Evolutionary conservation across 2,888 invertebrate genomes (phyloP).

Genomic region (Drosophila lacicola): DNA sequence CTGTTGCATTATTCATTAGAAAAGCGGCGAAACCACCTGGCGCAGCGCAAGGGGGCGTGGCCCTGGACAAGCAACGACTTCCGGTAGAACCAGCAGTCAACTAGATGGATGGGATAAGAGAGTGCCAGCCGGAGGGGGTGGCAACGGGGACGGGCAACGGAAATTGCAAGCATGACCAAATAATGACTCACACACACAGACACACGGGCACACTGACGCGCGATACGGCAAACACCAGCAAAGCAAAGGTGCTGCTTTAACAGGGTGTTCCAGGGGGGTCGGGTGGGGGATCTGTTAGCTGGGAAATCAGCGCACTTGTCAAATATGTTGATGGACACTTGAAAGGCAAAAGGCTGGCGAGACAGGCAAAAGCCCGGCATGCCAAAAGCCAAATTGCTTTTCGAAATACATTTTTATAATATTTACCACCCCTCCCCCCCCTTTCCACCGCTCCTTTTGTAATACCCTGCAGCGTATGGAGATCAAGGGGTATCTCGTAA

Average conservation of each 20-base stretch:
- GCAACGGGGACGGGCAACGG: slow-evolving; percentile 39
- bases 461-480: slow-evolving; percentile 28
- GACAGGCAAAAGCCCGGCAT: slow-evolving; percentile 50
- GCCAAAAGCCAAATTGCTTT: slow-evolving; percentile 70
- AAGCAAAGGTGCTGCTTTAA: slow-evolving; percentile 30
- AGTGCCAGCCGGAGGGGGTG: neutral
- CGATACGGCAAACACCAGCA: slow-evolving; percentile 23
- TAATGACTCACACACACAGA: slow-evolving; percentile 61
- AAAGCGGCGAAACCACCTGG: slow-evolving; percentile 38
- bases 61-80: slow-evolving; percentile 43
- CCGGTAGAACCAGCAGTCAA: slow-evolving; percentile 44
- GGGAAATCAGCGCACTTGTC: slow-evolving; percentile 76
- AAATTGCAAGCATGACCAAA: slow-evolving; percentile 77
- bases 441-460: neutral
- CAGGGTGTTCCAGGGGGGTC: slow-evolving; percentile 1
- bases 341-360: slow-evolving; percentile 62
- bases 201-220: slow-evolving; percentile 1
- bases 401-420: slow-evolving; percentile 45
- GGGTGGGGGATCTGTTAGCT: neutral
- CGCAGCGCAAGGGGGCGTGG: slow-evolving; percentile 7
- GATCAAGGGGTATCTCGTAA: neutral
- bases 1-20: slow-evolving; percentile 61
- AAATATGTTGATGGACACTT: slow-evolving; percentile 78
- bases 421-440: neutral
- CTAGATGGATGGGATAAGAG: slow-evolving; percentile 45